Percentiles rank a stretch among this genome's conserved stretches.
phyloP scores from a whole-genome alignment of 2,888 invertebrate species.

The Fragum fragum region DNA sequence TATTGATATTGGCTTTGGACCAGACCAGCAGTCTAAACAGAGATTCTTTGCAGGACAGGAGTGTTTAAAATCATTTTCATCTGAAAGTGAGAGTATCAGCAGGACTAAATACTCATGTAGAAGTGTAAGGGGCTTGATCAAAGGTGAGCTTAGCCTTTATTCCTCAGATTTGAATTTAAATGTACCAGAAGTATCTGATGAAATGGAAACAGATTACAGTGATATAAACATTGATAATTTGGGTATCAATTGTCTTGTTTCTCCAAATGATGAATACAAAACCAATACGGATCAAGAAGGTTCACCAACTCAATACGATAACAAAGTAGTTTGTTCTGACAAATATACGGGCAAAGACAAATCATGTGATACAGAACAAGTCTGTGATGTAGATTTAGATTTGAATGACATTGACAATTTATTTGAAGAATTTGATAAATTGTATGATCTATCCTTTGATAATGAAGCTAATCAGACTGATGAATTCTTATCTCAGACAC shows the following conservation, averaged over 20 bases:
- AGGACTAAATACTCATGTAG: background rate
- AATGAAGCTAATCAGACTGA: constrained; percentile 15
- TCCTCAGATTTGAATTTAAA: background rate
- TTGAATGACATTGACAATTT: background rate
- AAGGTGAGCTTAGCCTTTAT: background rate
- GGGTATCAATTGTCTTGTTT: background rate
- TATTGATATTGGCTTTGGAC: constrained; percentile 31
- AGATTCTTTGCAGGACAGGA: background rate
- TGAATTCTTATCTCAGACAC: no score
- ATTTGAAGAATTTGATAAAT: constrained; percentile 48
- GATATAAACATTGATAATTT: background rate
- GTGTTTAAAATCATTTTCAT: background rate
- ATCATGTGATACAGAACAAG: background rate
- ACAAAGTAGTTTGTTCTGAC: background rate
- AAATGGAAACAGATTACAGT: background rate
- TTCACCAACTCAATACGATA: no score
- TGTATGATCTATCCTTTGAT: constrained; percentile 41
- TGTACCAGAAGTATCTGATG: background rate
- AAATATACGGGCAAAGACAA: background rate
- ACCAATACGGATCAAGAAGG: no score
- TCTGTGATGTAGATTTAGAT: background rate
- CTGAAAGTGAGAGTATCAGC: background rate
- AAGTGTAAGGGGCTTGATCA: background rate
- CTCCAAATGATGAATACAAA: no score
- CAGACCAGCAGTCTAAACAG: background rate